These are phyloP conservation scores for Nerophis lumbriciformis DNA, from an alignment of 2,113 vertebrate species.

Conservation along the genomic window DNA sequence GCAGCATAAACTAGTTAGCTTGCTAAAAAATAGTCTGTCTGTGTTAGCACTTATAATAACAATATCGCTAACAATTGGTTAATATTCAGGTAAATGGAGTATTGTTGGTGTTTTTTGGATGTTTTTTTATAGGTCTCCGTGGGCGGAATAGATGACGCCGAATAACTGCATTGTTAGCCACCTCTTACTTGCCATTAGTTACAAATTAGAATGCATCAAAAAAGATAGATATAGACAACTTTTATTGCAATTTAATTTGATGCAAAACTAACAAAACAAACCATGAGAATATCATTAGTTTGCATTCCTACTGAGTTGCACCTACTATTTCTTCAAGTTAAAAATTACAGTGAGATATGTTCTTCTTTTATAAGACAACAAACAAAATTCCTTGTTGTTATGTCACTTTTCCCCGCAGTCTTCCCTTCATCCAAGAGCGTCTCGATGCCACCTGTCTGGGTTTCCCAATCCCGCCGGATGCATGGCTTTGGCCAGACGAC, in stretches of 20 bases:
- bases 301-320: background rate
- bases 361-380: background rate
- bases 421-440: background rate
- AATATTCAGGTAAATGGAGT: too few relatives aligned
- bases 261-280: background rate
- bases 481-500: conserved; percentile 47
- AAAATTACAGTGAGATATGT: background rate
- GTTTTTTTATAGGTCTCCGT: too few relatives aligned
- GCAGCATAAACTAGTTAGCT: too few relatives aligned
- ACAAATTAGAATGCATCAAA: too few relatives aligned
- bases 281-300: background rate
- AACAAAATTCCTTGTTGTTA: background rate
- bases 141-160: too few relatives aligned
- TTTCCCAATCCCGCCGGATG: conserved; percentile 49
- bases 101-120: too few relatives aligned
- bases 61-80: too few relatives aligned
- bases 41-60: too few relatives aligned
- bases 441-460: conserved; percentile 46
- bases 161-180: too few relatives aligned
- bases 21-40: too few relatives aligned
- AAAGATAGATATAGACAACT: background rate
- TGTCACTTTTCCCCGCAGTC: background rate
- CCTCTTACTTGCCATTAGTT: too few relatives aligned
- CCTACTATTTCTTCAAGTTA: background rate
- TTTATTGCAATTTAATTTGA: background rate